Evolutionary conservation across 2,888 invertebrate species (phyloP).

Genomic region (Pristionchus entomophagus): DNA sequence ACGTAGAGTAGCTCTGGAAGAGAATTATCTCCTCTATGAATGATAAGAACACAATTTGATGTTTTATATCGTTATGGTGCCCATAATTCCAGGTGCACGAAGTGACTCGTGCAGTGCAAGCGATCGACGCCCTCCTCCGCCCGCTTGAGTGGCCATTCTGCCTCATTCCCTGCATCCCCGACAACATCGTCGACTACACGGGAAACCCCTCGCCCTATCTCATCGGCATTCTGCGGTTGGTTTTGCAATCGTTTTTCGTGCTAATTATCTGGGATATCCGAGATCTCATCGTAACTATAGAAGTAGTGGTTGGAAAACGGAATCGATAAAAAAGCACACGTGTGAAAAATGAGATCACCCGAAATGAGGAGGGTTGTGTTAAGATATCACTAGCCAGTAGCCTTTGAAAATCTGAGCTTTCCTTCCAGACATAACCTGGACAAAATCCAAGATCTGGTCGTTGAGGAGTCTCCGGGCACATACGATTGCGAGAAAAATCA

Average conservation of each 20-base stretch:
- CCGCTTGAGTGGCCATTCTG: constrained; percentile 70
- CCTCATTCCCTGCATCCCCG: constrained; percentile 68
- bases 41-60: no score
- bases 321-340: no score
- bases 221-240: constrained; percentile 52
- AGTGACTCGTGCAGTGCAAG: constrained; percentile 64
- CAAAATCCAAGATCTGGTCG: constrained; percentile 47
- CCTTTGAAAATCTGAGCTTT: no score
- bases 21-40: no score
- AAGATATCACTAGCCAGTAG: no score
- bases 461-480: constrained; percentile 45
- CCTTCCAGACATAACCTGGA: constrained; percentile 49
- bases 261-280: no score
- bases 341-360: no score
- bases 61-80: neutral
- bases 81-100: constrained; percentile 54
- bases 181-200: constrained; percentile 62
- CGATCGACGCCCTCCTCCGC: constrained; percentile 60
- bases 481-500: constrained; percentile 47
- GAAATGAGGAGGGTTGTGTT: no score
- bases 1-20: no score
- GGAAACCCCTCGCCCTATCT: constrained; percentile 63
- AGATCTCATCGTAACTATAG: neutral
- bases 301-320: neutral
- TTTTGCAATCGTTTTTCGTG: no score